Percentiles rank a stretch among this genome's conserved stretches.
phyloP scores from a whole-genome alignment of 1,140 invertebrate species.

The Pinna nobilis region DNA sequence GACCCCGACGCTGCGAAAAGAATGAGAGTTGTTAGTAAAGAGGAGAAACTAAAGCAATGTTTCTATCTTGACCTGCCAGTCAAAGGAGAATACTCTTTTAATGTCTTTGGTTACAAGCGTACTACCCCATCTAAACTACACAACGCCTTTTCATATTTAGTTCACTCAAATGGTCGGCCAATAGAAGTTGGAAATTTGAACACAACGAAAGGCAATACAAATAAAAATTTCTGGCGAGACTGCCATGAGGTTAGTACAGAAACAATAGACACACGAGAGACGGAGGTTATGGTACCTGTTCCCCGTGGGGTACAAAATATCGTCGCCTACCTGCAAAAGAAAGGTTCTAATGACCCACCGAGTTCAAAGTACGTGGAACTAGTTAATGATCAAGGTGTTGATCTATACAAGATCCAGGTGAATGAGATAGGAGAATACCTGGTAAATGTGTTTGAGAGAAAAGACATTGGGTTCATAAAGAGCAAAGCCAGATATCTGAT shows the following conservation, averaged over 20 bases:
- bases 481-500: conserved; percentile 27
- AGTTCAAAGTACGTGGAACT: conserved; percentile 12
- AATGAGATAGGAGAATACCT: conserved; percentile 31
- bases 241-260: conserved; percentile 25
- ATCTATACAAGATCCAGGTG: conserved; percentile 30
- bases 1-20: conserved; percentile 15
- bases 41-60: conserved; percentile 14
- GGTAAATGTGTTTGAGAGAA: conserved; percentile 29
- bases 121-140: conserved; percentile 13
- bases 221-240: conserved; percentile 33
- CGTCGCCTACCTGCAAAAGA: conserved; percentile 25
- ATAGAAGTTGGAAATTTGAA: conserved; percentile 30
- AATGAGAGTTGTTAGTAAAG: conserved; percentile 20
- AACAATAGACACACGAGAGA: conserved; percentile 23
- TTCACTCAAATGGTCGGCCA: conserved; percentile 33
- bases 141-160: conserved; percentile 28
- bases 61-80: conserved; percentile 41
- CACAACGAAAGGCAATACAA: conserved; percentile 21
- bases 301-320: conserved; percentile 21
- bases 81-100: conserved; percentile 47
- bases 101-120: conserved; percentile 38
- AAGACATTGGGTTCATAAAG: conserved; percentile 24
- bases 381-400: conserved; percentile 22
- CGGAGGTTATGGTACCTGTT: conserved; percentile 33
- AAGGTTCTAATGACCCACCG: conserved; percentile 20